Conservation (phyloP, 2,797 vertebrate genomes). For the Loriculus beryllinus region DNA sequence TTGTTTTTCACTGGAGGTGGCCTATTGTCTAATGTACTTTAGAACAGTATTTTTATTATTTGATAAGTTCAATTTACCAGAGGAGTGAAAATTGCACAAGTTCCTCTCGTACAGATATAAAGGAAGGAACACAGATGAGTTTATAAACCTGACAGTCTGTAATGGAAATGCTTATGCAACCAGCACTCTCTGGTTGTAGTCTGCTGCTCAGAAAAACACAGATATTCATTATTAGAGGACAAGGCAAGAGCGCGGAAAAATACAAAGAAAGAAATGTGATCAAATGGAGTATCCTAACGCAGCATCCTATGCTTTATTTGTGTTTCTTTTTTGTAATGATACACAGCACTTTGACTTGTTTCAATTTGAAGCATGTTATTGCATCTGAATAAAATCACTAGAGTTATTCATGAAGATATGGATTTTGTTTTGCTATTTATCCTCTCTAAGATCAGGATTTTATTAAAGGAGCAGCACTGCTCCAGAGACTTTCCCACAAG, state of each 20-base stretch:
- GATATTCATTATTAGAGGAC: not conserved
- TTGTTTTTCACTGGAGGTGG: slow-evolving; percentile 5
- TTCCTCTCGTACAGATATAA: not conserved
- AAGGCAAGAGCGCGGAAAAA: not conserved
- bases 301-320: not conserved
- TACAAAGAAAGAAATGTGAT: not conserved
- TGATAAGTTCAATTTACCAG: slow-evolving; percentile 2
- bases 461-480: slow-evolving; percentile 2
- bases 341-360: not conserved
- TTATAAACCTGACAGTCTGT: slow-evolving; percentile 28
- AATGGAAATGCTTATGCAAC: slow-evolving; percentile 9
- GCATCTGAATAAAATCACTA: not conserved
- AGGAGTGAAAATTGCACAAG: not conserved
- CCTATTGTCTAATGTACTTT: slow-evolving; percentile 37
- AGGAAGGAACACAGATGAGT: slow-evolving; percentile 6
- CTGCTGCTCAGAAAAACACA: not conserved
- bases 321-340: not conserved
- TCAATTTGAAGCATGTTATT: not conserved
- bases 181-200: not conserved
- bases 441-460: slow-evolving; percentile 14
- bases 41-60: slow-evolving; percentile 23
- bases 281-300: not conserved
- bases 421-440: slow-evolving; percentile 34
- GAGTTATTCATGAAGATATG: slow-evolving; percentile 6
- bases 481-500: not conserved